A percentile compares a stretch with the other conserved stretches of the same genome.
These are phyloP conservation scores for Drosophila kepulauana DNA, from an alignment of 1,140 invertebrate genomes.

Conservation along the genomic window DNA sequence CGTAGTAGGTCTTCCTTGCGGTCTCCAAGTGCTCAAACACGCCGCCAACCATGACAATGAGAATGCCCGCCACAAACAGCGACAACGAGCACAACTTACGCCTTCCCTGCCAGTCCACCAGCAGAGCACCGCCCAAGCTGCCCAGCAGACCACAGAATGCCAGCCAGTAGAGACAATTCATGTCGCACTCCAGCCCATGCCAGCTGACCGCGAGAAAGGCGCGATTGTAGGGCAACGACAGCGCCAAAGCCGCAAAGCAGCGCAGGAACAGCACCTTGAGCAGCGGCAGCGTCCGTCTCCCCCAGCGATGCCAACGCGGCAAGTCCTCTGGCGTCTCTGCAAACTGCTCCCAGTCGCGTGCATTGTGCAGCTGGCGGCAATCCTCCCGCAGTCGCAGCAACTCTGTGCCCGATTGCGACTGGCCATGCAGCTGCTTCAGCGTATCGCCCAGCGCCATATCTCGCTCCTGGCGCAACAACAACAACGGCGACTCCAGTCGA, in stretches of 20 bases:
- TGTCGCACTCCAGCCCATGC: conserved; percentile 74
- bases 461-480: conserved; percentile 68
- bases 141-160: conserved; percentile 67
- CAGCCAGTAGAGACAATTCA: conserved; percentile 76
- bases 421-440: conserved; percentile 60
- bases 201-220: conserved; percentile 73
- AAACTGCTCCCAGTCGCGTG: conserved; percentile 65
- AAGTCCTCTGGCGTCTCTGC: conserved; percentile 33
- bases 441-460: conserved; percentile 68
- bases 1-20: conserved; percentile 60
- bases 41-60: conserved; percentile 75
- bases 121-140: conserved; percentile 60
- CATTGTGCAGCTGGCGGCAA: conserved; percentile 67
- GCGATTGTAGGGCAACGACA: conserved; percentile 74
- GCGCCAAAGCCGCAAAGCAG: conserved; percentile 62
- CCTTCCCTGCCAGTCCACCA: conserved; percentile 71
- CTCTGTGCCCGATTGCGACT: conserved; percentile 58
- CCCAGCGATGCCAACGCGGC: conserved; percentile 15
- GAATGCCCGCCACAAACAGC: conserved; percentile 64
- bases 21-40: conserved; percentile 72
- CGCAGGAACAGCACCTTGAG: conserved; percentile 71
- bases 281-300: conserved; percentile 54
- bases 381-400: conserved; percentile 69
- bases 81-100: conserved; percentile 70
- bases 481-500: conserved; percentile 68